Percentiles rank a stretch among this genome's conserved stretches.
Evolutionary conservation across 2,113 vertebrate genomes (phyloP).

Genomic region (Casuarius casuarius): DNA sequence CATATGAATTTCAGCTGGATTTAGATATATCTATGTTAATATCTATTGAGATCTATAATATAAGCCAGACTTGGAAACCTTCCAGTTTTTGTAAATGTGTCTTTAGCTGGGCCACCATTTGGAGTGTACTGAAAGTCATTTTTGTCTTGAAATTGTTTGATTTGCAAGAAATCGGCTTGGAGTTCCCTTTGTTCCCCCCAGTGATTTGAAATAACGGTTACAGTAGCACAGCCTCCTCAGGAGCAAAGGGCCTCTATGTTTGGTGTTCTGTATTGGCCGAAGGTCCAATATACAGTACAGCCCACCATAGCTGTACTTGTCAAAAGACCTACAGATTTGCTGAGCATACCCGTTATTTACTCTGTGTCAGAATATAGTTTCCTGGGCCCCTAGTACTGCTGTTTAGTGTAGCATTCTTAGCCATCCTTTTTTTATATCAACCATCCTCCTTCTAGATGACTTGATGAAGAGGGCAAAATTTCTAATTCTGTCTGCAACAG

Average conservation of each 20-base stretch:
- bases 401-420: not conserved
- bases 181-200: not conserved
- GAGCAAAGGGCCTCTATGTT: not conserved
- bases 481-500: not conserved
- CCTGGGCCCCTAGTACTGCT: fast-evolving
- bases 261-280: fast-evolving
- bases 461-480: not conserved
- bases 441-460: not conserved
- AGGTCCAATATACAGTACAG: not conserved
- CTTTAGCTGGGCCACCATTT: not conserved
- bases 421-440: not conserved
- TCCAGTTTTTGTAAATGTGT: not conserved
- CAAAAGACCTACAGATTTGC: too few species aligned
- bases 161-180: not conserved
- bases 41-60: not conserved
- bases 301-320: not conserved
- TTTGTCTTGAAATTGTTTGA: not conserved
- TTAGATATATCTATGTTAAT: not conserved
- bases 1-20: not conserved
- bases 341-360: fast-evolving
- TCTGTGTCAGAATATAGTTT: not conserved
- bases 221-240: fast-evolving
- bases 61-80: not conserved
- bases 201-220: not conserved
- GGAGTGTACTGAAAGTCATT: not conserved